Evolutionary conservation across 2,797 vertebrate genomes (phyloP).

Genomic region (Sebastes itinus): DNA sequence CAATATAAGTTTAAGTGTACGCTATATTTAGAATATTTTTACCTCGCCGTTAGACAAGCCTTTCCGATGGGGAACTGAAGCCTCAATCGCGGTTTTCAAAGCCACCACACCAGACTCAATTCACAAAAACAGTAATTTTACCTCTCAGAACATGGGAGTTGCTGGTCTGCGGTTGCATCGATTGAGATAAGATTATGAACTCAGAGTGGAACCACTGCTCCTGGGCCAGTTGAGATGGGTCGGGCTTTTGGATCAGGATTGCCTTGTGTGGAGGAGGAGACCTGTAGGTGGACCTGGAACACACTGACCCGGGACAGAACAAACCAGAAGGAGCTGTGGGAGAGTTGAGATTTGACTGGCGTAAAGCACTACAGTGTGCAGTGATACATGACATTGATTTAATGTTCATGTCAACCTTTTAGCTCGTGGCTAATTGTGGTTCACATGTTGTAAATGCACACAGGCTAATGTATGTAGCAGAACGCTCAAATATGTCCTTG

Average conservation of each 20-base stretch:
- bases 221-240: no score
- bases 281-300: not conserved
- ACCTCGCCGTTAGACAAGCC: no score
- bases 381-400: not conserved
- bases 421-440: not conserved
- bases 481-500: not conserved
- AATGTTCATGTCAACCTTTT: not conserved
- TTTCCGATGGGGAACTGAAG: no score
- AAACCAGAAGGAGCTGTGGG: not conserved
- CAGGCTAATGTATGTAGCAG: not conserved
- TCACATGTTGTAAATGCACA: slow-evolving; percentile 1
- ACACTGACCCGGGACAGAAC: not conserved
- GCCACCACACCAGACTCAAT: no score
- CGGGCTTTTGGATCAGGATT: not conserved
- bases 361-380: not conserved
- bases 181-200: not conserved
- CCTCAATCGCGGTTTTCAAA: no score
- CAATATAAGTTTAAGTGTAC: no score
- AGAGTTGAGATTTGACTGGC: not conserved
- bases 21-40: no score
- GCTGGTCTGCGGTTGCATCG: no score
- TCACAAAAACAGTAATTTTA: no score
- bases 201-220: not conserved
- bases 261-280: not conserved
- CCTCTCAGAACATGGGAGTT: no score